A percentile compares a stretch with the other conserved stretches of the same genome.
phyloP scores from a whole-genome alignment of 35 echinoderm and acorn worm species.

The Strongylocentrotus purpuratus region DNA sequence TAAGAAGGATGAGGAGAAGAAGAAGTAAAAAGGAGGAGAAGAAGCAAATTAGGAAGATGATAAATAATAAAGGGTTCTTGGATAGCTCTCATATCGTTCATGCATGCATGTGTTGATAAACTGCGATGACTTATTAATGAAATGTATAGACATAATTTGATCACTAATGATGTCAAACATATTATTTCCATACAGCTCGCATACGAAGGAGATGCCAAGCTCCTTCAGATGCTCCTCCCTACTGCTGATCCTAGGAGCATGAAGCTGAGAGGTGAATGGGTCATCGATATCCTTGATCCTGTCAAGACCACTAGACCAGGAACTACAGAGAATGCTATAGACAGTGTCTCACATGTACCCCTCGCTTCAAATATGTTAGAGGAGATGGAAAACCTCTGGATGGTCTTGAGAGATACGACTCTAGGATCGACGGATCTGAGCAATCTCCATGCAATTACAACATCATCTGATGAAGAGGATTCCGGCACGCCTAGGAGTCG shows the following conservation, averaged over 20 bases:
- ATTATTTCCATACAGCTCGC: background rate
- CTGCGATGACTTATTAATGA: too few species aligned
- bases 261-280: background rate
- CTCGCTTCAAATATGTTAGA: background rate
- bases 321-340: background rate
- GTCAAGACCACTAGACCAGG: background rate
- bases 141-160: too few species aligned
- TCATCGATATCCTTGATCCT: background rate
- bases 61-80: too few species aligned
- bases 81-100: too few species aligned
- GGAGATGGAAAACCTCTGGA: background rate
- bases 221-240: constrained; percentile 14
- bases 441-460: background rate
- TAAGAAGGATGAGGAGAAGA: too few species aligned
- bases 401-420: background rate
- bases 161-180: too few species aligned
- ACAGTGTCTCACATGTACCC: background rate
- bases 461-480: background rate
- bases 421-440: background rate
- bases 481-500: background rate
- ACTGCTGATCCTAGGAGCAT: too few species aligned
- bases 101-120: too few species aligned
- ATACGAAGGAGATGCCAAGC: background rate
- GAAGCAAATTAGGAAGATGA: too few species aligned
- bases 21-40: too few species aligned